Conservation (phyloP, 2,797 vertebrate species). For the Synaphobranchus kaupii region DNA sequence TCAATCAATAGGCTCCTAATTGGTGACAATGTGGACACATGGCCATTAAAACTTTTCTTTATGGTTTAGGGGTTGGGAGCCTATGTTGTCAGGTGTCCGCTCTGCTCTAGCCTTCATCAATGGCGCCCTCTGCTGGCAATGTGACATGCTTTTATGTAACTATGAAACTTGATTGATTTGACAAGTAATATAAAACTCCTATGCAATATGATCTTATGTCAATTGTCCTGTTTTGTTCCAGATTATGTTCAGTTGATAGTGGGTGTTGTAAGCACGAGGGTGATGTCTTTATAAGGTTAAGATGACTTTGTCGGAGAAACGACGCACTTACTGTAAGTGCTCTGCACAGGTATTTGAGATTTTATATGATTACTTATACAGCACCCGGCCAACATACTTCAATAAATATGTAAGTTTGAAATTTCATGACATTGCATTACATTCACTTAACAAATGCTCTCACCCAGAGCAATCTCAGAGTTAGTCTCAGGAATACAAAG, state of each 20-base stretch:
- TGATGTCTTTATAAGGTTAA: background rate
- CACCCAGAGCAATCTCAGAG: too few species aligned
- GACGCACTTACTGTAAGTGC: background rate
- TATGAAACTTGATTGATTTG: background rate
- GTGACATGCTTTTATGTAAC: background rate
- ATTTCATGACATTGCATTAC: too few species aligned
- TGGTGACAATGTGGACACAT: too few species aligned
- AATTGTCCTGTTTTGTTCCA: background rate
- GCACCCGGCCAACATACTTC: background rate
- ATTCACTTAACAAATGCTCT: too few species aligned
- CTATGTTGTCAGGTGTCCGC: background rate
- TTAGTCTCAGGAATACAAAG: too few species aligned
- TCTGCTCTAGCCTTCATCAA: background rate
- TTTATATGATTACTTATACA: background rate
- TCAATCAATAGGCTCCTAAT: too few species aligned
- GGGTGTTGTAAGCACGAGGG: background rate
- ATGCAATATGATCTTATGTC: background rate
- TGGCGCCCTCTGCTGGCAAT: constrained; percentile 15
- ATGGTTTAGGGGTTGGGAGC: too few species aligned
- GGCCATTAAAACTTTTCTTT: too few species aligned
- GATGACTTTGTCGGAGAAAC: background rate
- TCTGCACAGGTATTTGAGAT: background rate
- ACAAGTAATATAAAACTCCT: background rate
- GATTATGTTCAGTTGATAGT: background rate
- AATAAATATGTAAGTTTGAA: too few species aligned